Conservation (phyloP, 2,113 vertebrate species). For the Cricetomys ansorgei region DNA sequence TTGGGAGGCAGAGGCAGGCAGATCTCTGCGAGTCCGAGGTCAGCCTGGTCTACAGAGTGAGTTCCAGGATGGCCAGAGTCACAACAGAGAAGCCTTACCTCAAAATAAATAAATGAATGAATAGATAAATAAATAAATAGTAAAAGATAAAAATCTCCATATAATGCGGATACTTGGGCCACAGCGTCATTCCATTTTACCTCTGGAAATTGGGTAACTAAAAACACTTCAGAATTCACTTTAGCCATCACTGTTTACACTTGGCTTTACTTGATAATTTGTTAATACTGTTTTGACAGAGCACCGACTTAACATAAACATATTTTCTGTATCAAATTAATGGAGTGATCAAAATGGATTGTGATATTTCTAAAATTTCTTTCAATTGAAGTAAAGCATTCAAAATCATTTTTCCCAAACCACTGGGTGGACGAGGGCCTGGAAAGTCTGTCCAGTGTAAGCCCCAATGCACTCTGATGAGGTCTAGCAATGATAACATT, state of each 20-base stretch:
- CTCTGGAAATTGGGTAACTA: slow-evolving; percentile 21
- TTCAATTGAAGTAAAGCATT: slow-evolving; percentile 49
- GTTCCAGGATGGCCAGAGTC: no score
- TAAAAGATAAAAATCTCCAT: not conserved
- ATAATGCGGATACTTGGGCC: not conserved
- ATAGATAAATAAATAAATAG: no score
- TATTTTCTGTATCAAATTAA: not conserved
- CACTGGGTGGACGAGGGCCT: not conserved
- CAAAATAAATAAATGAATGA: no score
- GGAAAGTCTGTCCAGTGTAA: not conserved
- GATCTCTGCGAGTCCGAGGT: no score
- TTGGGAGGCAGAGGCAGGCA: no score
- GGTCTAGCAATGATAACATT: slow-evolving; percentile 1
- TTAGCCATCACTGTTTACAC: not conserved
- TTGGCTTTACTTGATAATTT: slow-evolving; percentile 19
- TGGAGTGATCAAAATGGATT: not conserved
- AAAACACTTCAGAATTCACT: not conserved
- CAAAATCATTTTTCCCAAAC: slow-evolving; percentile 39
- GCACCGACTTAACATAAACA: slow-evolving; percentile 42
- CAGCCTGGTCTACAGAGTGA: no score
- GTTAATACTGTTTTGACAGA: slow-evolving; percentile 35
- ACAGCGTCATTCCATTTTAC: not conserved
- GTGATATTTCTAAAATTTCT: not conserved
- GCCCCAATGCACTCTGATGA: not conserved
- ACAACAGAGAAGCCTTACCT: no score